phyloP scores from a whole-genome alignment of 2,888 invertebrate genomes.

The Baccha elongata region DNA sequence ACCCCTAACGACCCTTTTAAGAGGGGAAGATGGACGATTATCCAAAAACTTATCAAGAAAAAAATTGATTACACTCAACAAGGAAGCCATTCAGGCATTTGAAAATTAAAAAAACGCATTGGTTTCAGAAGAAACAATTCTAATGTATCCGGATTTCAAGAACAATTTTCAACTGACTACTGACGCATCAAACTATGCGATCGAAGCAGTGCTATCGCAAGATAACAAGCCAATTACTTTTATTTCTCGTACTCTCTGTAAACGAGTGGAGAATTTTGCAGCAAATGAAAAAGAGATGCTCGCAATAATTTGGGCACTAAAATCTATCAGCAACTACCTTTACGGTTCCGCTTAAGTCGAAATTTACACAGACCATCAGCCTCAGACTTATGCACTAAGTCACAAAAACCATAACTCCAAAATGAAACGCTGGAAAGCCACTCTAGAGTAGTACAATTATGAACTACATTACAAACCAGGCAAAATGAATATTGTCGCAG shows the following conservation, averaged over 20 bases:
- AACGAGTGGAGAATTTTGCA: not conserved
- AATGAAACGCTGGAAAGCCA: not conserved
- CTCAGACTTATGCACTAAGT: too few relatives aligned
- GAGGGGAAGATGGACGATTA: slow-evolving; percentile 48
- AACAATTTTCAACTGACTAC: not conserved
- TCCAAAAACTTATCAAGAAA: slow-evolving; percentile 41
- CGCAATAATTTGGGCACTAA: slow-evolving; percentile 1
- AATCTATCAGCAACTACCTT: slow-evolving; percentile 17
- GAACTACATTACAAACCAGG: not conserved
- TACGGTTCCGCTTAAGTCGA: slow-evolving; percentile 38
- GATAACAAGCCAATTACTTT: slow-evolving; percentile 6
- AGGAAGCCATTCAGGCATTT: not conserved
- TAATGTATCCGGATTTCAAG: not conserved
- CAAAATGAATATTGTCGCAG: not conserved
- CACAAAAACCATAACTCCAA: not conserved
- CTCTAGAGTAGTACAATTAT: slow-evolving; percentile 8
- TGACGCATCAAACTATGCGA: not conserved
- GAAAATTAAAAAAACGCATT: too few relatives aligned
- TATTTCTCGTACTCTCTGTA: slow-evolving; percentile 14
- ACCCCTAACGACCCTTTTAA: slow-evolving; percentile 58
- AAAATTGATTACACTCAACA: slow-evolving; percentile 2
- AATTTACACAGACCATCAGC: slow-evolving; percentile 32
- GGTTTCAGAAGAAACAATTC: too few relatives aligned
- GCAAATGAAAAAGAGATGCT: not conserved
- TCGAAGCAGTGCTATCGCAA: too few relatives aligned